phyloP scores from a whole-genome alignment of 2,113 vertebrate genomes.

The Leptodactylus fuscus region DNA sequence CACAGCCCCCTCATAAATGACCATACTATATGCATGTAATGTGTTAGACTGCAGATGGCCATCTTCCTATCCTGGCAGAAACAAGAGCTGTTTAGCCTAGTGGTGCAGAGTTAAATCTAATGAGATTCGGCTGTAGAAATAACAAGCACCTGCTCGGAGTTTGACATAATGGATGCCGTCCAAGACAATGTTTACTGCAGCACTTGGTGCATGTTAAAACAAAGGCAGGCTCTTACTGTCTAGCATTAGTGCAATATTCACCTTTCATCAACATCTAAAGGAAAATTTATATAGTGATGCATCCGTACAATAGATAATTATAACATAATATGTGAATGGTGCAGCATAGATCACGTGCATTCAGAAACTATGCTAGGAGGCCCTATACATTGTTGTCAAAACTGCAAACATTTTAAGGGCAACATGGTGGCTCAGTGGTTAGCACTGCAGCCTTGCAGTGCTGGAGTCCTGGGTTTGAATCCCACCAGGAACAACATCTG shows the following conservation, averaged over 20 bases:
- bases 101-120: conserved; percentile 47
- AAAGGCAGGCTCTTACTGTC: conserved; percentile 20
- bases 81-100: conserved; percentile 45
- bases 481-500: too few species aligned
- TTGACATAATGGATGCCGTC: conserved; percentile 47
- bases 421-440: too few species aligned
- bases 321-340: neutral
- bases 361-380: neutral
- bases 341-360: neutral
- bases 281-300: neutral
- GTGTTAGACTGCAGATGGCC: conserved; percentile 44
- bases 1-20: conserved; percentile 7
- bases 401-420: too few species aligned
- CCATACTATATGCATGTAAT: conserved; percentile 19
- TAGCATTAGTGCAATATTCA: neutral
- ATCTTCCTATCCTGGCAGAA: conserved; percentile 39
- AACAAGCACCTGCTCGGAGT: conserved; percentile 56
- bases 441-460: too few species aligned
- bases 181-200: conserved; percentile 49
- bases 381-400: too few species aligned
- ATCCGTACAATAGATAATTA: neutral
- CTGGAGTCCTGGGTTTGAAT: too few species aligned
- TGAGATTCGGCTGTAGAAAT: conserved; percentile 53
- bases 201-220: conserved; percentile 32
- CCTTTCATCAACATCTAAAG: neutral